phyloP scores from a whole-genome alignment of 2,888 invertebrate species.

The Sympetrum striolatum region DNA sequence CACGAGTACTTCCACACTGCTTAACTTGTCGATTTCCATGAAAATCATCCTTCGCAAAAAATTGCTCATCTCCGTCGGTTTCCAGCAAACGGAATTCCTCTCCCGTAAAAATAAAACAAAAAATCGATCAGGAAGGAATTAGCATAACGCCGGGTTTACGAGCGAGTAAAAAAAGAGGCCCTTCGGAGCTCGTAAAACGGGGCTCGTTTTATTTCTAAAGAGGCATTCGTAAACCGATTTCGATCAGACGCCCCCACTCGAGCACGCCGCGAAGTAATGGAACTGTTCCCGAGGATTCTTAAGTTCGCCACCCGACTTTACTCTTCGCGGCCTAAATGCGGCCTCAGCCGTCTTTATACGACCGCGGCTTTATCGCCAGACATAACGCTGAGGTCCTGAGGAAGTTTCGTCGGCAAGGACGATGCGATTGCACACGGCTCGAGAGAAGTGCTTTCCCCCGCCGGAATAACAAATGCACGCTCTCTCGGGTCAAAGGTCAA shows the following conservation, averaged over 20 bases:
- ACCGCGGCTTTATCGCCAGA: not conserved
- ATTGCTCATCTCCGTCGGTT: too few species aligned
- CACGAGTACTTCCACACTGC: too few species aligned
- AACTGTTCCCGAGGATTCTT: not conserved
- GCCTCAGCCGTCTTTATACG: not conserved
- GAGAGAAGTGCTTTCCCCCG: too few species aligned
- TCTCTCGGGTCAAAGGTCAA: too few species aligned
- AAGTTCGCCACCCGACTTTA: not conserved
- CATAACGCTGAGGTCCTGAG: not conserved
- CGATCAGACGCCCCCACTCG: not conserved
- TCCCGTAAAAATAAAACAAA: not conserved
- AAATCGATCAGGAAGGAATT: not conserved
- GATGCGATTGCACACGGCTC: not conserved
- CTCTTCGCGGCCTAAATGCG: not conserved
- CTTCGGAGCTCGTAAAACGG: not conserved
- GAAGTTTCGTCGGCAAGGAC: not conserved
- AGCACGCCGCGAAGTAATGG: not conserved
- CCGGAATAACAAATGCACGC: too few species aligned
- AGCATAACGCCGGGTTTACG: not conserved
- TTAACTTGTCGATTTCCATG: too few species aligned
- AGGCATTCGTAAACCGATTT: not conserved
- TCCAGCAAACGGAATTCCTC: not conserved
- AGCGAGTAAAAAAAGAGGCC: not conserved
- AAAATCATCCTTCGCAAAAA: too few species aligned
- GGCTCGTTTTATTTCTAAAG: not conserved